phyloP scores from a whole-genome alignment of 2,113 vertebrate species.

The Oophaga pumilio region DNA sequence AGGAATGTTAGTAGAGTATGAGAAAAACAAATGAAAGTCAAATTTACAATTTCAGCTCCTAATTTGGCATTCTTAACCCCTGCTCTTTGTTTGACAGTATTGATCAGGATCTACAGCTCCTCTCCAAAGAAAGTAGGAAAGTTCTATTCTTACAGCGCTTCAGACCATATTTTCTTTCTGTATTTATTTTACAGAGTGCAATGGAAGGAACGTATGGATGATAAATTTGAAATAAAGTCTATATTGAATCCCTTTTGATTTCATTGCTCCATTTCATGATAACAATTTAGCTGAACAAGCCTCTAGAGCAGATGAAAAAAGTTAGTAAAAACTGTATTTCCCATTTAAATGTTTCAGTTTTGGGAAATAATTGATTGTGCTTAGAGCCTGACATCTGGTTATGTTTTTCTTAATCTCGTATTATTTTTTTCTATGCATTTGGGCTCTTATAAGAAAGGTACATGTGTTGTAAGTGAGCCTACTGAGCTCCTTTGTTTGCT shows the following conservation, averaged over 20 bases:
- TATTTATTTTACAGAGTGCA: conserved; percentile 8
- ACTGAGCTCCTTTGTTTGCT: conserved; percentile 17
- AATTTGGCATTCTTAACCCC: not conserved
- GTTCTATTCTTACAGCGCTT: not conserved
- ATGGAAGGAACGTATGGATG: not conserved
- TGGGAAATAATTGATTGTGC: conserved; percentile 74
- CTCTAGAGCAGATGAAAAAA: conserved; percentile 68
- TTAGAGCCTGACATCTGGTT: conserved; percentile 69
- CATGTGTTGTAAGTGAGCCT: conserved; percentile 59
- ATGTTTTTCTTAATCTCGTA: conserved; percentile 70
- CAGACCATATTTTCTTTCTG: conserved; percentile 6
- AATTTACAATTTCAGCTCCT: not conserved
- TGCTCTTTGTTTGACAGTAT: not conserved
- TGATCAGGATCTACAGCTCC: not conserved
- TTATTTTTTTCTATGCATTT: conserved; percentile 64
- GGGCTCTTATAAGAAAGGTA: conserved; percentile 67
- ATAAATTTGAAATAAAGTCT: conserved; percentile 58
- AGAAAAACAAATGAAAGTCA: not conserved
- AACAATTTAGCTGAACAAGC: conserved; percentile 70
- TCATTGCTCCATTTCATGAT: conserved; percentile 68
- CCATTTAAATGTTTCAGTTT: conserved; percentile 74
- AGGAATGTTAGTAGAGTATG: not conserved
- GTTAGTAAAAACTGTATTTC: conserved; percentile 72
- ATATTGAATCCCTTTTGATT: conserved; percentile 66
- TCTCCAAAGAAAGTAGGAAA: not conserved